Conservation (phyloP, 2,888 invertebrate genomes). For the Caenorhabditis drosophilae region DNA sequence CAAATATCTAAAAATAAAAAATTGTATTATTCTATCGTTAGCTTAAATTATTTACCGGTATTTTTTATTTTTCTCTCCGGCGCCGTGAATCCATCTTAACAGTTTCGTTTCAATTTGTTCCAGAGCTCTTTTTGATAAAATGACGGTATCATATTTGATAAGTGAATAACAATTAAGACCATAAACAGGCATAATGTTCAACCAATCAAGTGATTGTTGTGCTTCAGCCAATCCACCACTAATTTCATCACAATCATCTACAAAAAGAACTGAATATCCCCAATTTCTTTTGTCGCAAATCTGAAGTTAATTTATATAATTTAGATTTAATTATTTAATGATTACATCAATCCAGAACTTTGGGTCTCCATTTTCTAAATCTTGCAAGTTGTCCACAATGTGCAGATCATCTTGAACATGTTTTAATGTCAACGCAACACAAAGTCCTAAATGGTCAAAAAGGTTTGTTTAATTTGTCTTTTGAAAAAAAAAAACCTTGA, state of each 20-base stretch:
- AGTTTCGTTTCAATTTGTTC: constrained; percentile 80
- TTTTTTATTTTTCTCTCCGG: constrained; percentile 53
- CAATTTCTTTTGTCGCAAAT: constrained; percentile 80
- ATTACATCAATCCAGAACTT: constrained; percentile 37
- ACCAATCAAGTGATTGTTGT: constrained; percentile 79
- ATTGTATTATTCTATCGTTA: background rate
- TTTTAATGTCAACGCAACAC: constrained; percentile 82
- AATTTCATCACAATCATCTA: constrained; percentile 80
- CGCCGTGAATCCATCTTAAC: constrained; percentile 55
- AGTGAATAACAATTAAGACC: constrained; percentile 93
- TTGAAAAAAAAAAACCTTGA: too few relatives aligned
- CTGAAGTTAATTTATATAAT: constrained; percentile 22
- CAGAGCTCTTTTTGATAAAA: constrained; percentile 75
- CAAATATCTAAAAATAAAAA: constrained; percentile 50
- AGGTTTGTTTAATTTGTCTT: too few relatives aligned
- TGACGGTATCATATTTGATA: constrained; percentile 92
- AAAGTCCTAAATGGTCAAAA: constrained; percentile 82
- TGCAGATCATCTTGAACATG: constrained; percentile 91
- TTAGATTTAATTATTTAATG: too few relatives aligned
- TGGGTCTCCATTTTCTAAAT: constrained; percentile 71
- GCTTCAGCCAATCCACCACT: constrained; percentile 82
- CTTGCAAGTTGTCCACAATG: constrained; percentile 82
- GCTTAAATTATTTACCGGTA: constrained; percentile 39
- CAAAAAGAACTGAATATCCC: constrained; percentile 92
- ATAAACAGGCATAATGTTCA: constrained; percentile 93